Base-by-base conservation (phyloP, 2,797 vertebrate genomes). In the Chaenodraco wilsoni region DNA sequence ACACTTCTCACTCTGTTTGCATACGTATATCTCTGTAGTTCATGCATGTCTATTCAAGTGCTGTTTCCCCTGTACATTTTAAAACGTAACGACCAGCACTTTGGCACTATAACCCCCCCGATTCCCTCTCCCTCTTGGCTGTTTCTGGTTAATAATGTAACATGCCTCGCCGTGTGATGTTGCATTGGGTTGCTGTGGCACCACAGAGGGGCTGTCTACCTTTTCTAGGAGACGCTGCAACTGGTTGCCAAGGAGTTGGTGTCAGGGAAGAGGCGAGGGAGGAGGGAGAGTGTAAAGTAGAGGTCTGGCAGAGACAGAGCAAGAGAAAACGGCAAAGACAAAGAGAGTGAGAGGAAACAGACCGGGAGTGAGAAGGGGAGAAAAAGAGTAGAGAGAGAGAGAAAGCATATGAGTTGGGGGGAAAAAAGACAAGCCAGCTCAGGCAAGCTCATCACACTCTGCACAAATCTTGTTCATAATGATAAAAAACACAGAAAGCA, bases 101-200 rank as follows among this genome's bases (percentile, higher is more conserved):
- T 82, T 45, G 56, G 60, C 63, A 59, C 59, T 57, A 31, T 14
- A 4, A 23, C 23, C 46, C 27, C 41, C 14, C 13, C 8, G 21
- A n/a, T 63, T 70, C 55, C 85, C 75, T 78, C 70, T 77, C 49
- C 78, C 68, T 78, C 84, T 88, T 65, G 78, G 78, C 86, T 88
- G 74, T 72, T 82, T 78, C 89, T 89, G 83, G 75, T 95, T 93
- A 95, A 95, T 94, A 95, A 95, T 94, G 93, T 85, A 95, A 87
- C 66, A 70, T 83, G 91, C 86, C 81, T 92, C 84, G 48, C 89
- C 82, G 90, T 93, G 89, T 93, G 89, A 90, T 92, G 92, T 92
- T 94, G 87, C 84, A 83, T 62, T 81, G 89, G 87, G 91, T 90
- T 92, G 91, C 87, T 85, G 89, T 89, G 90, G 89, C 84, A 90